Evolutionary conservation across 64 coral and sea anemone genomes (phyloP).

Genomic region (Orbicella faveolata): DNA sequence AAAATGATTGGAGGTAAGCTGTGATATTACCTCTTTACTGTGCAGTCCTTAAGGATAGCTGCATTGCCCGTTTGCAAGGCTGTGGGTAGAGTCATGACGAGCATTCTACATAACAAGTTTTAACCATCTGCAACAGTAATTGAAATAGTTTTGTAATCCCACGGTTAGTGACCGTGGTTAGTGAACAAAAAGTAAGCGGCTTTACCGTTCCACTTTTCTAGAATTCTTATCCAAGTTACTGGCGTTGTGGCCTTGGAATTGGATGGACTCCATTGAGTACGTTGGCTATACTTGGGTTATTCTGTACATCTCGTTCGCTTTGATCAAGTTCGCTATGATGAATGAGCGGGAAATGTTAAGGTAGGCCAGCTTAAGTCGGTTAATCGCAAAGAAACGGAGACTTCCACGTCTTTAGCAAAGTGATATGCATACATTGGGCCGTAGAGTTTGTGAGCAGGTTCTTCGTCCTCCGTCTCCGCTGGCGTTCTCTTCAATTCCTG

Average conservation of each 20-base stretch:
- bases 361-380: background rate
- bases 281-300: background rate
- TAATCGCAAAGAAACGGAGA: too few relatives aligned
- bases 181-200: background rate
- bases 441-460: too few relatives aligned
- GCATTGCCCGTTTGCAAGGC: too few relatives aligned
- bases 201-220: background rate
- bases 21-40: background rate
- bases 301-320: background rate
- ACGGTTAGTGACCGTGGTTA: too few relatives aligned
- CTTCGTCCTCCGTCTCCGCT: too few relatives aligned
- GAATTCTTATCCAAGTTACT: background rate
- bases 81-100: background rate
- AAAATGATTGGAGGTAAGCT: background rate
- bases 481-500: too few relatives aligned
- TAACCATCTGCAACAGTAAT: too few relatives aligned
- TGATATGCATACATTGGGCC: too few relatives aligned
- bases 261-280: slow-evolving; percentile 4
- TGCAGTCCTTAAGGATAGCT: too few relatives aligned
- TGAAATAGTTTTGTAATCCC: too few relatives aligned
- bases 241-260: background rate
- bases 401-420: too few relatives aligned
- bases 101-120: background rate
- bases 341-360: background rate
- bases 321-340: background rate